Evolutionary conservation across 2,113 vertebrate species (phyloP).

Genomic region (Mohoua ochrocephala): DNA sequence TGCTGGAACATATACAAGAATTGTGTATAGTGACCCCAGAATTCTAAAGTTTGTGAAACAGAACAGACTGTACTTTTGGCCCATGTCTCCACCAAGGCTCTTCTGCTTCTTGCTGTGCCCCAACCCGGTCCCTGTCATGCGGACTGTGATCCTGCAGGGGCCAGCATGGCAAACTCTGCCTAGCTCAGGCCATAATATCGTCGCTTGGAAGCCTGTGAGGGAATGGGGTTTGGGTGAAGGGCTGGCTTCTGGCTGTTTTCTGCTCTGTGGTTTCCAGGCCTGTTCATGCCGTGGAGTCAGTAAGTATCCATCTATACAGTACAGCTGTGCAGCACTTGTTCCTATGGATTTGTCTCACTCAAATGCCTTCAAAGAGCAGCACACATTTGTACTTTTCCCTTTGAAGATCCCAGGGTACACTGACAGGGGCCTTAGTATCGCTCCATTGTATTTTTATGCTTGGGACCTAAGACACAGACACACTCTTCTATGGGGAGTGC

Average conservation of each 20-base stretch:
- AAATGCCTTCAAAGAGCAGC: background rate
- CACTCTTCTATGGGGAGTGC: background rate
- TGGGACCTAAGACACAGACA: background rate
- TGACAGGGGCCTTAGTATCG: background rate
- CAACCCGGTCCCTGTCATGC: rapidly evolving
- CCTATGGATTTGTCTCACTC: background rate
- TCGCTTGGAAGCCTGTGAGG: background rate
- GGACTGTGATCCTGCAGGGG: background rate
- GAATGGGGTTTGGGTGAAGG: background rate
- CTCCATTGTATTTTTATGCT: background rate
- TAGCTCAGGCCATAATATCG: rapidly evolving
- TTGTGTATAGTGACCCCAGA: background rate
- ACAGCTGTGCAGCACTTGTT: background rate
- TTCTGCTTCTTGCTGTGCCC: background rate
- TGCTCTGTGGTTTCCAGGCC: background rate
- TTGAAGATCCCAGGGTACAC: background rate
- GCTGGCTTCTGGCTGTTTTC: background rate
- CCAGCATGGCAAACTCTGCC: background rate
- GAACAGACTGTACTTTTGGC: background rate
- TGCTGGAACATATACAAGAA: background rate
- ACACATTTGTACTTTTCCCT: background rate
- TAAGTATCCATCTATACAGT: background rate
- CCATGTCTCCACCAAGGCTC: background rate
- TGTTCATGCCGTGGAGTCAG: background rate
- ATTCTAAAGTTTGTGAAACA: background rate